phyloP scores from a whole-genome alignment of 2,113 vertebrate genomes.

The Cynopterus brachyotis region DNA sequence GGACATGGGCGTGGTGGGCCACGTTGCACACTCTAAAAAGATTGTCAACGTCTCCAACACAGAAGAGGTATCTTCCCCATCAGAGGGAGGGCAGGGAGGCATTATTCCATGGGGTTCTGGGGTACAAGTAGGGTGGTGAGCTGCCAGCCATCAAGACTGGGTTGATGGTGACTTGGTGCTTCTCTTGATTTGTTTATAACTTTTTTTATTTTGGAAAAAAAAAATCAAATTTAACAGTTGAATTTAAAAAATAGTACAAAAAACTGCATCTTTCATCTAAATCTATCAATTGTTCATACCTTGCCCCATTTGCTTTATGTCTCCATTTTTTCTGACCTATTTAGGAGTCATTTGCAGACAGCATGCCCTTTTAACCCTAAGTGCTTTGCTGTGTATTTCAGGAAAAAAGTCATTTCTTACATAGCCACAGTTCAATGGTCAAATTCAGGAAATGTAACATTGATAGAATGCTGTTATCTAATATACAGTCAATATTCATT shows the following conservation, averaged over 20 bases:
- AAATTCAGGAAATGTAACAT: not conserved
- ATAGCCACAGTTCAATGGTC: not conserved
- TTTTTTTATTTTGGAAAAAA: not conserved
- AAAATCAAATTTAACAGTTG: not conserved
- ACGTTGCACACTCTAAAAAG: constrained; percentile 90
- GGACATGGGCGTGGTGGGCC: constrained; percentile 91
- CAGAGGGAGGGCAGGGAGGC: not conserved
- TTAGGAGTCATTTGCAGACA: not conserved
- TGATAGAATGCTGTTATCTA: not conserved
- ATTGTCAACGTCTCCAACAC: constrained; percentile 86
- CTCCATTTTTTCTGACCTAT: not conserved
- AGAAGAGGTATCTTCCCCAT: constrained; percentile 82
- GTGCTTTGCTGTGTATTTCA: not conserved
- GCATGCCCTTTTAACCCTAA: not conserved
- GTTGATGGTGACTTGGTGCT: not conserved
- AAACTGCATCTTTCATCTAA: not conserved
- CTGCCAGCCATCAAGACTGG: not conserved
- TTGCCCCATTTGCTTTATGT: not conserved
- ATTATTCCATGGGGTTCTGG: not conserved
- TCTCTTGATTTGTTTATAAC: not conserved
- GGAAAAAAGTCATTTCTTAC: not conserved
- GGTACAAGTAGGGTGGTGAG: not conserved
- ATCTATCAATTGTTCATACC: not conserved
- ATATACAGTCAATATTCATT: not conserved
- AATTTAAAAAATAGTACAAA: not conserved